phyloP scores from a whole-genome alignment of 2,113 vertebrate genomes.

The Danio rerio region DNA sequence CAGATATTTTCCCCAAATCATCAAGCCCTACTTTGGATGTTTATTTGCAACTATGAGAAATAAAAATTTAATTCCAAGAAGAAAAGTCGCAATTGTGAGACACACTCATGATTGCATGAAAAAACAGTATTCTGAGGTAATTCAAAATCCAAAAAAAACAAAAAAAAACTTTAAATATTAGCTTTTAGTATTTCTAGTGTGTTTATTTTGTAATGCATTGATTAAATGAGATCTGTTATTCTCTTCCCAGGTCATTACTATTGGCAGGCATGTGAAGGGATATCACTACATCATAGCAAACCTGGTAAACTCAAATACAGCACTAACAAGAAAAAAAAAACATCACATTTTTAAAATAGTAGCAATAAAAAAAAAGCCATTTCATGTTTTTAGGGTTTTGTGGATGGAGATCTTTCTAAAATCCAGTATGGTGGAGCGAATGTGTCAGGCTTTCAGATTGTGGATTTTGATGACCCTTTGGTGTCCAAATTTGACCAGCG shows the following conservation, averaged over 20 bases:
- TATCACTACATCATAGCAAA: constrained; percentile 99
- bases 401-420: constrained; percentile 95
- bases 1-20: too few species aligned
- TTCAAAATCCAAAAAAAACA: too few species aligned
- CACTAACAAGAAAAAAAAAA: not conserved
- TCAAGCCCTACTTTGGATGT: too few species aligned
- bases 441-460: constrained; percentile 98
- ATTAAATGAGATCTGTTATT: not conserved
- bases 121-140: too few species aligned
- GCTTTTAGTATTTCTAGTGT: not conserved
- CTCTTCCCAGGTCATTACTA: constrained; percentile 89
- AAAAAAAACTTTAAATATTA: not conserved
- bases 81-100: too few species aligned
- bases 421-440: constrained; percentile 99
- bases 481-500: constrained; percentile 97
- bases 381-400: constrained; percentile 84
- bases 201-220: not conserved
- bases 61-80: too few species aligned
- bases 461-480: constrained; percentile 95
- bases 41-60: too few species aligned
- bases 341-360: not conserved
- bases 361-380: not conserved
- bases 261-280: constrained; percentile 97
- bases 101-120: too few species aligned
- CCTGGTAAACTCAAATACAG: constrained; percentile 80